Evolutionary conservation across 2,797 vertebrate species (phyloP).

Genomic region (Myotis pilosus): DNA sequence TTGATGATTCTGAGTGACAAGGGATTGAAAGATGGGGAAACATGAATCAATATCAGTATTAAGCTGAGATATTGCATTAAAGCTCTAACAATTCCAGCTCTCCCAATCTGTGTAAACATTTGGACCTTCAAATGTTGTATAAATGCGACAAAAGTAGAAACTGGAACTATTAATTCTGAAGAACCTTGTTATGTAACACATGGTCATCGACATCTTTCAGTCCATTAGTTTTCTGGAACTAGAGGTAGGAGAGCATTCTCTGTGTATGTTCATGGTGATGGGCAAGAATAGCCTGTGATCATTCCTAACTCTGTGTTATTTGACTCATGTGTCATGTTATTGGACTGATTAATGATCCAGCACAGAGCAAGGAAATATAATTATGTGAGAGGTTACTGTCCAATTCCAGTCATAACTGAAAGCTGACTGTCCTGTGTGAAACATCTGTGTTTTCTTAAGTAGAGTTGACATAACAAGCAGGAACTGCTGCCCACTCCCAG

Average conservation of each 20-base stretch:
- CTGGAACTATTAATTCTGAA: neutral
- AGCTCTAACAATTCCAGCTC: neutral
- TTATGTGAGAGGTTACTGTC: neutral
- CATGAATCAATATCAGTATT: neutral
- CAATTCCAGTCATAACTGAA: neutral
- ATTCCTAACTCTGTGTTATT: neutral
- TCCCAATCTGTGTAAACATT: slow-evolving; percentile 1
- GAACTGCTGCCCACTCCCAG: neutral
- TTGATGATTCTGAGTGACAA: neutral
- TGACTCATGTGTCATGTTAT: neutral
- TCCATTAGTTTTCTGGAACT: neutral
- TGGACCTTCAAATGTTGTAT: neutral
- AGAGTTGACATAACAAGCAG: neutral
- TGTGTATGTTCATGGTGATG: neutral
- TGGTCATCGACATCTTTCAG: neutral
- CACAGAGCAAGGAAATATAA: neutral
- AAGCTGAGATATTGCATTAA: neutral
- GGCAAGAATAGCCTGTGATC: neutral
- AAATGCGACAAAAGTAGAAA: neutral
- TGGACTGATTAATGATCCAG: neutral
- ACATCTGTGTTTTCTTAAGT: neutral
- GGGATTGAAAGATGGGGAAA: neutral
- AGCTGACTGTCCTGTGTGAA: neutral
- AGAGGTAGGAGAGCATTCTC: neutral
- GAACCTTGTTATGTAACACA: neutral